A percentile compares a stretch with the other conserved stretches of the same genome.
Evolutionary conservation across 2,888 invertebrate genomes (phyloP).

Genomic region (Spisula subtruncata): DNA sequence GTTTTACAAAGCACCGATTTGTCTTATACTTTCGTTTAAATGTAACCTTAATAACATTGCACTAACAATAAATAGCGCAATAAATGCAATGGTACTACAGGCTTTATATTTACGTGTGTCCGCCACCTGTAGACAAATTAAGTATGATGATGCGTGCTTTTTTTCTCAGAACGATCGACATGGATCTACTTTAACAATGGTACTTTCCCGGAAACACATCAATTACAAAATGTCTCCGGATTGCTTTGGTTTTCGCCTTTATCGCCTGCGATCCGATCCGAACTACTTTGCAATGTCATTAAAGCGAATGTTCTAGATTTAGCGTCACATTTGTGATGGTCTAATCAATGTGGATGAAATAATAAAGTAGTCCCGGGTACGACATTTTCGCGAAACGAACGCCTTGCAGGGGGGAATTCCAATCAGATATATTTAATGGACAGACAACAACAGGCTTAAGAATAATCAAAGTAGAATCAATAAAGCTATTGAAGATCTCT

Average conservation of each 20-base stretch:
- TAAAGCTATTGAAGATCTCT: not conserved
- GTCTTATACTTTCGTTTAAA: too few species aligned
- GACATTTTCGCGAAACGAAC: not conserved
- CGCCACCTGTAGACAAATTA: not conserved
- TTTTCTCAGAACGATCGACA: not conserved
- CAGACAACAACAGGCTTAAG: not conserved
- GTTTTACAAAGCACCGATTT: too few species aligned
- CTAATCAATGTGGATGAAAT: not conserved
- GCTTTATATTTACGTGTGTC: not conserved
- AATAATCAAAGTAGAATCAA: constrained; percentile 7
- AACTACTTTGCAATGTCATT: not conserved
- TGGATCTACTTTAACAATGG: not conserved
- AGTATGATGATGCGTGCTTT: not conserved
- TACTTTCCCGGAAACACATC: constrained; percentile 1
- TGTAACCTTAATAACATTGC: too few species aligned
- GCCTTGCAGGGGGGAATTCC: constrained; percentile 1
- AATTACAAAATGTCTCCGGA: not conserved
- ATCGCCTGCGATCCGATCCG: not conserved
- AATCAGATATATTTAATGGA: not conserved
- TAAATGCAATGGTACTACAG: too few species aligned
- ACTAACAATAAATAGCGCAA: too few species aligned
- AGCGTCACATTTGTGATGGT: not conserved
- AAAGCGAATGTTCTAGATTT: not conserved
- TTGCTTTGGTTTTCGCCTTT: not conserved
- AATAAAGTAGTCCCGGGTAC: constrained; percentile 4